Percentiles rank a stretch among this genome's conserved stretches.
Conservation (phyloP, 2,113 vertebrate species). For the Cynocephalus volans region DNA sequence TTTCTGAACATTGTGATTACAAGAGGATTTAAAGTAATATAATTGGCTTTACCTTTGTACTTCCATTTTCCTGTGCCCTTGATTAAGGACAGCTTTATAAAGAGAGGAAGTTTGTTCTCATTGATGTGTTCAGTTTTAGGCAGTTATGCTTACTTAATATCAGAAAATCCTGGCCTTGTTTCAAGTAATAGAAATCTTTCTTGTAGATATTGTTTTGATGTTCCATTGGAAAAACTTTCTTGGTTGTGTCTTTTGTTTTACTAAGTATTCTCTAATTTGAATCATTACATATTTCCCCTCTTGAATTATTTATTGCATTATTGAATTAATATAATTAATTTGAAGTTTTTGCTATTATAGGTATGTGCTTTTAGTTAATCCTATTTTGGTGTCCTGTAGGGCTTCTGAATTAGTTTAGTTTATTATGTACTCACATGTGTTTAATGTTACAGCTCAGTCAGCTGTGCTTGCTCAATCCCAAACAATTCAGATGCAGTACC, state of each 20-base stretch:
- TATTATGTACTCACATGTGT: slow-evolving; percentile 18
- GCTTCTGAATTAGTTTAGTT: slow-evolving; percentile 52
- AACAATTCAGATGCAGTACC: neutral
- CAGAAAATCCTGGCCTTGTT: neutral
- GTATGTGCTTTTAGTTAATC: slow-evolving; percentile 6
- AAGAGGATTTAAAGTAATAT: neutral
- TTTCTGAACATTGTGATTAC: neutral
- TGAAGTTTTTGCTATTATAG: slow-evolving; percentile 1
- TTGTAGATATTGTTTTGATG: neutral
- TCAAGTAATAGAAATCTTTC: slow-evolving; percentile 39
- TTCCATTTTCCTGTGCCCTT: neutral
- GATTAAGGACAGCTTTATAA: neutral
- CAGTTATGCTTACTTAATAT: neutral
- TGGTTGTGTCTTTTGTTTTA: neutral
- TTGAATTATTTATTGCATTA: neutral
- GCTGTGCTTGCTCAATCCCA: neutral
- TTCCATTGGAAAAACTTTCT: neutral
- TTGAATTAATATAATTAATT: slow-evolving; percentile 46
- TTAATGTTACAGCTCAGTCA: neutral
- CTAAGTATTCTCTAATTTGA: neutral
- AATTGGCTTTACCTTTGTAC: neutral
- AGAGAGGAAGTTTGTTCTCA: neutral
- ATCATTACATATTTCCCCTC: neutral
- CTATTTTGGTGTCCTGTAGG: neutral
- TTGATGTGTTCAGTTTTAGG: neutral